Percentiles rank a stretch among this genome's conserved stretches.
phyloP scores from a whole-genome alignment of 2,888 invertebrate genomes.

The Aspidiotus destructor region DNA sequence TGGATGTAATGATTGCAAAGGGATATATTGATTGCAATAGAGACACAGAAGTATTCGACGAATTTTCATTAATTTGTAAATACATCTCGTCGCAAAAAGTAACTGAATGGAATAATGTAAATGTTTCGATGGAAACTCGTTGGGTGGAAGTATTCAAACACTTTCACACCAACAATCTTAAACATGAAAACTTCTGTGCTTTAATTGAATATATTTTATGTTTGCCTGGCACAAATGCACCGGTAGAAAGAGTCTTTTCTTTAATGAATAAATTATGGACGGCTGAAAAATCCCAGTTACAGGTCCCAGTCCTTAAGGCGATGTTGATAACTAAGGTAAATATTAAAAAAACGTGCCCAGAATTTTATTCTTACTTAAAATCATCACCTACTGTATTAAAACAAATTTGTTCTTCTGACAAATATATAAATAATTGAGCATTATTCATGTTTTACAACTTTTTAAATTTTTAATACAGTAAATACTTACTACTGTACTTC shows the following conservation, averaged over 20 bases:
- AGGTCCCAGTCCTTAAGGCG: slow-evolving; percentile 1
- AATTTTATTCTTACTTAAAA: slow-evolving; percentile 4
- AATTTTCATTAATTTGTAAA: not conserved
- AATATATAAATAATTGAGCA: not conserved
- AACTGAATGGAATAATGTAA: not conserved
- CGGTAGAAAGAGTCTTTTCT: slow-evolving; percentile 1
- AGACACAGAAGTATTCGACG: not conserved
- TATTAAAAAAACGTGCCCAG: not conserved
- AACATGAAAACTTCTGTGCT: not conserved
- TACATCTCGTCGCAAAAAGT: slow-evolving; percentile 2
- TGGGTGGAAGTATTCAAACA: slow-evolving; percentile 2
- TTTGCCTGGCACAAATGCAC: slow-evolving; percentile 2
- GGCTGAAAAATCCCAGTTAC: not conserved
- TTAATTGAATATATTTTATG: slow-evolving; percentile 2
- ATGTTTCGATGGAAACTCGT: not conserved
- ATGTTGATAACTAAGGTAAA: slow-evolving; percentile 2
- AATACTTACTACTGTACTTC: not conserved
- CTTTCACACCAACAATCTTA: slow-evolving; percentile 2
- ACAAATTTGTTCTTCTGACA: not conserved
- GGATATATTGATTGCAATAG: not conserved
- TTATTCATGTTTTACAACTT: not conserved
- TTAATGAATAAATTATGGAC: slow-evolving; percentile 2
- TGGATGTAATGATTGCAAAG: too few species aligned
- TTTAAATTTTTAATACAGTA: not conserved
- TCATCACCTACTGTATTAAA: not conserved